These are phyloP conservation scores for Helostoma temminkii DNA, from an alignment of 2,797 vertebrate species.

Conservation along the genomic window DNA sequence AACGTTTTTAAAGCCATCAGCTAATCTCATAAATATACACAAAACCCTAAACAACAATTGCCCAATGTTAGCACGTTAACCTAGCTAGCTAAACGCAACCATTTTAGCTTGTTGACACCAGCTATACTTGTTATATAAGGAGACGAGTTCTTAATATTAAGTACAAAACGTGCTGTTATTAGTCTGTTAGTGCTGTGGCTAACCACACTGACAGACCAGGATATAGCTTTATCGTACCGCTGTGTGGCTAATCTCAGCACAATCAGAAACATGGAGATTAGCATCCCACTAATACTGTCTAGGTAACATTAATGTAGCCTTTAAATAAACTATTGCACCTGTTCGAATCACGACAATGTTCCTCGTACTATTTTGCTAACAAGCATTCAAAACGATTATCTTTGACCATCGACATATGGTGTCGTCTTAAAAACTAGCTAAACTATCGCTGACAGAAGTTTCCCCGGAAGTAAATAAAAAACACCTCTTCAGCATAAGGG, in stretches of 20 bases:
- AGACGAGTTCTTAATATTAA: not conserved
- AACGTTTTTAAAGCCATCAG: not conserved
- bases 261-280: not conserved
- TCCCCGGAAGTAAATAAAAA: slow-evolving; percentile 62
- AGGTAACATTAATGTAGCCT: accelerated
- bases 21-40: not conserved
- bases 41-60: not conserved
- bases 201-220: too few species aligned
- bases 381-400: not conserved
- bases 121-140: not conserved
- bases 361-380: not conserved
- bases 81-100: not conserved
- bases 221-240: not conserved
- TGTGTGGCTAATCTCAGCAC: slow-evolving; percentile 9
- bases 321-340: not conserved
- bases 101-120: not conserved
- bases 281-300: accelerated
- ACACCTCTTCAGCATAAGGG: slow-evolving; percentile 28
- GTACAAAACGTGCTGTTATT: not conserved
- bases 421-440: not conserved
- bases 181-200: not conserved
- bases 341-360: not conserved
- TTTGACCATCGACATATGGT: slow-evolving; percentile 9
- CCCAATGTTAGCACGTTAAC: slow-evolving; percentile 23
- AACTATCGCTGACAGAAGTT: not conserved